Base-by-base conservation (phyloP, 2,797 vertebrate species). In the Buceros bicornis region DNA sequence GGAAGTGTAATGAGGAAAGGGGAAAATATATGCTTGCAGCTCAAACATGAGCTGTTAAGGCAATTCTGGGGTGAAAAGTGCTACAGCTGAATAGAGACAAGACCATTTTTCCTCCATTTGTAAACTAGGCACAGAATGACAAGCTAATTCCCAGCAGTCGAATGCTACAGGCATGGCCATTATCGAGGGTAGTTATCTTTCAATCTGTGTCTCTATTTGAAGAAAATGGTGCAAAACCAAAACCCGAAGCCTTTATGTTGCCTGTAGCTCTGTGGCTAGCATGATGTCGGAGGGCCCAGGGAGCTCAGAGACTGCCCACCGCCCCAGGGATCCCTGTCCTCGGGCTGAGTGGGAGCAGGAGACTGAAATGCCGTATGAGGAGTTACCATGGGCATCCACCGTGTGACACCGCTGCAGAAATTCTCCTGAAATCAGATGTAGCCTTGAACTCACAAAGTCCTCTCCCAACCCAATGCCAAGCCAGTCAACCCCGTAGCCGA, bases 81-180 rank as follows among this genome's bases (percentile, higher is more conserved):
- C 53, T 81, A 71, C 74, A 82, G 74, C 83, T 85, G 90, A 89
- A 89, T 13, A 48, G 66, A 87, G 88, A 42, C 56, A 6, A 67
- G 73, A 57, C 48, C 64, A 70, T 94, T 95, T 94, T 87, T 58
- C 62, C 78, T 85, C 74, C 81, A 87, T 94, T 96, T 93, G 71
- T 89, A 92, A 97, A 69, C 7, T 26, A 90, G 67, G 83, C 90
- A 74, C 48, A 92, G 67, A 97, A 95, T 84, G 89, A 95, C 95
- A 95, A 86, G 72, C 13, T 81, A 94, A 94, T 94, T 96, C 87
- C 69, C 86, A 90, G 51, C 61, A 93, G 70, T 35, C 4, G 0
- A 82, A 64, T 87, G 77, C 7, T 87, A 62, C 90, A 89, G 84
- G 29, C 93, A 87, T n/a, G 71, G 70, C 74, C 83, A 85, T 95